Evolutionary conservation across 1,140 invertebrate genomes (phyloP).

Genomic region (Zaprionus ghesquierei): DNA sequence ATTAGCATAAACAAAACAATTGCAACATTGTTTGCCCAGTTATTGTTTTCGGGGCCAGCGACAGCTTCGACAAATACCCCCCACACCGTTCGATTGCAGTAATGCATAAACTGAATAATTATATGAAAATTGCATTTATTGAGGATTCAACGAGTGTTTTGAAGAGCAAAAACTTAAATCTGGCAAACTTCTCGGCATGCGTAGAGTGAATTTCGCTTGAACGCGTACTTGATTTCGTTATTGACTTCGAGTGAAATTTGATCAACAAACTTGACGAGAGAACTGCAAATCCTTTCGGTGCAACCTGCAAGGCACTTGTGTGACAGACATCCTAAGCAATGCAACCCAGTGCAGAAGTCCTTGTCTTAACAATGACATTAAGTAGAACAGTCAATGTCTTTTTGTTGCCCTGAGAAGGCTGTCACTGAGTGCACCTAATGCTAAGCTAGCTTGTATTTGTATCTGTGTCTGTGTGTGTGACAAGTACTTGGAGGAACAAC

Average conservation of each 20-base stretch:
- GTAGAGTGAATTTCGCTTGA: neutral
- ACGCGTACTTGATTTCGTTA: slow-evolving; percentile 46
- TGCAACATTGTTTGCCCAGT: slow-evolving; percentile 14
- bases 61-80: neutral
- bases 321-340: neutral
- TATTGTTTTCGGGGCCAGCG: neutral
- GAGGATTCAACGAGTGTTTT: neutral
- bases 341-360: slow-evolving; percentile 13
- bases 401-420: slow-evolving; percentile 17
- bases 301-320: slow-evolving; percentile 7
- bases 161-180: neutral
- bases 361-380: slow-evolving; percentile 57
- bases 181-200: neutral
- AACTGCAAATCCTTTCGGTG: slow-evolving; percentile 9
- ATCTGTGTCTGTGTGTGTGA: slow-evolving; percentile 18
- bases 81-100: neutral
- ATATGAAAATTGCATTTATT: slow-evolving; percentile 20
- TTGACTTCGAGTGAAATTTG: slow-evolving; percentile 49
- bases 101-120: neutral
- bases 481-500: slow-evolving; percentile 28
- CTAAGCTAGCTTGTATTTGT: slow-evolving; percentile 4
- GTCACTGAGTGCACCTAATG: slow-evolving; percentile 10
- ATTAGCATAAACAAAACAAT: slow-evolving; percentile 14
- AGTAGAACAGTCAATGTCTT: slow-evolving; percentile 43
- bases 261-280: slow-evolving; percentile 34